Evolutionary conservation across 2,113 vertebrate species (phyloP).

Genomic region (Caretta caretta): DNA sequence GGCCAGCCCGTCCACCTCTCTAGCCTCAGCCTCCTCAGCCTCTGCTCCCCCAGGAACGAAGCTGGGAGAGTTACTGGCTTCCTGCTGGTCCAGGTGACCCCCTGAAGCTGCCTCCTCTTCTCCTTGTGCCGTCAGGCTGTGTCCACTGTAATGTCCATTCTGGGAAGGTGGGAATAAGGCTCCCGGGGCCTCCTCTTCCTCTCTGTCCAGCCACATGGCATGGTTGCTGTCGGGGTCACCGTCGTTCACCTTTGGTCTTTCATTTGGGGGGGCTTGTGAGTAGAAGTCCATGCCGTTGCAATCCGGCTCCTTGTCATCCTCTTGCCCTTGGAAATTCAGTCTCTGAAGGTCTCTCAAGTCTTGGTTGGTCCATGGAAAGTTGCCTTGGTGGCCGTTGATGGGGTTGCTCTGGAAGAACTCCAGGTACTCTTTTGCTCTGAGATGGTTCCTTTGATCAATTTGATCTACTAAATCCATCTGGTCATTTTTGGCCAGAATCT

Average conservation of each 20-base stretch:
- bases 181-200: slow-evolving; percentile 76
- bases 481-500: slow-evolving; percentile 88
- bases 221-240: slow-evolving; percentile 79
- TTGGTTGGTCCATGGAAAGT: slow-evolving; percentile 78
- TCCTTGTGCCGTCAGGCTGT: slow-evolving; percentile 71
- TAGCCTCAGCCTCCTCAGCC: slow-evolving; percentile 79
- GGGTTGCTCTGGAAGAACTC: slow-evolving; percentile 96
- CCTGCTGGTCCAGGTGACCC: slow-evolving; percentile 76
- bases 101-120: slow-evolving; percentile 77
- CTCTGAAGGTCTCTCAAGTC: slow-evolving; percentile 78
- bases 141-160: slow-evolving; percentile 85
- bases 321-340: slow-evolving; percentile 79
- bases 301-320: slow-evolving; percentile 88
- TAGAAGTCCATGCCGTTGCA: slow-evolving; percentile 82
- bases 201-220: slow-evolving; percentile 78
- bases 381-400: slow-evolving; percentile 82
- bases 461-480: slow-evolving; percentile 83
- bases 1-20: slow-evolving; percentile 80
- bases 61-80: slow-evolving; percentile 75
- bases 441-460: slow-evolving; percentile 90
- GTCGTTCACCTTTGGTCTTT: slow-evolving; percentile 78
- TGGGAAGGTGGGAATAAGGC: slow-evolving; percentile 86
- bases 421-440: slow-evolving; percentile 95
- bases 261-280: slow-evolving; percentile 67
- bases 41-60: slow-evolving; percentile 62